These are phyloP conservation scores for Hypena proboscidalis DNA, from an alignment of 2,888 invertebrate genomes.

Conservation along the genomic window DNA sequence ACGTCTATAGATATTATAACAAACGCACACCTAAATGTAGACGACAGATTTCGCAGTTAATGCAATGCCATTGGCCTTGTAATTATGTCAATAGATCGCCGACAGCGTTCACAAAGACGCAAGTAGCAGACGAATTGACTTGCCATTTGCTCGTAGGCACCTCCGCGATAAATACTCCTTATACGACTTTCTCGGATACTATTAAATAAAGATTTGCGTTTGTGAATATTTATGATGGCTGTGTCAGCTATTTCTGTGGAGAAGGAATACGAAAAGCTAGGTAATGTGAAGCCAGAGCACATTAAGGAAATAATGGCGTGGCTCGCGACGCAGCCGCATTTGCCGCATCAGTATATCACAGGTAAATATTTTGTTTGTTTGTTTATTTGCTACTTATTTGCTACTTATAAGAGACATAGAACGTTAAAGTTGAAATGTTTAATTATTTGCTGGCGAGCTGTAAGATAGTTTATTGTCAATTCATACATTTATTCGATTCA, in stretches of 20 bases:
- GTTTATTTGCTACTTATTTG: no score
- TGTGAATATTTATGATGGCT: constrained; percentile 43
- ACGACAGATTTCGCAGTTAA: constrained; percentile 5
- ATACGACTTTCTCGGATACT: not conserved
- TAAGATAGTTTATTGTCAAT: no score
- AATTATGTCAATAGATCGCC: constrained; percentile 38
- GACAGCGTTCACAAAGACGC: constrained; percentile 36
- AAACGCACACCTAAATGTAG: not conserved
- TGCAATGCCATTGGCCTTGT: constrained; percentile 30
- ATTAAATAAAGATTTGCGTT: constrained; percentile 2
- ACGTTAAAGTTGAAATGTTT: no score
- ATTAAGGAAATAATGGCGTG: constrained; percentile 84
- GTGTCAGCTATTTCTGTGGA: constrained; percentile 37
- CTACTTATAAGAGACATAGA: no score
- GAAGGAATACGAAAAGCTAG: constrained; percentile 84
- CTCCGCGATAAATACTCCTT: constrained; percentile 18
- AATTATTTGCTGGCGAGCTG: no score
- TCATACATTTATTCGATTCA: no score
- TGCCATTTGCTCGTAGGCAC: constrained; percentile 29
- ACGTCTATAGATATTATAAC: not conserved
- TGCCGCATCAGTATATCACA: constrained; percentile 77
- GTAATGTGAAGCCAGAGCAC: constrained; percentile 83
- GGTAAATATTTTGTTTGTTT: constrained; percentile 56
- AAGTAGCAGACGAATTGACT: constrained; percentile 33
- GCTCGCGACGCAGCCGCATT: constrained; percentile 86